Evolutionary conservation across 2,888 invertebrate genomes (phyloP), one percentile per base, ranked within the genome.

Genomic region (Xylota sylvarum): DNA sequence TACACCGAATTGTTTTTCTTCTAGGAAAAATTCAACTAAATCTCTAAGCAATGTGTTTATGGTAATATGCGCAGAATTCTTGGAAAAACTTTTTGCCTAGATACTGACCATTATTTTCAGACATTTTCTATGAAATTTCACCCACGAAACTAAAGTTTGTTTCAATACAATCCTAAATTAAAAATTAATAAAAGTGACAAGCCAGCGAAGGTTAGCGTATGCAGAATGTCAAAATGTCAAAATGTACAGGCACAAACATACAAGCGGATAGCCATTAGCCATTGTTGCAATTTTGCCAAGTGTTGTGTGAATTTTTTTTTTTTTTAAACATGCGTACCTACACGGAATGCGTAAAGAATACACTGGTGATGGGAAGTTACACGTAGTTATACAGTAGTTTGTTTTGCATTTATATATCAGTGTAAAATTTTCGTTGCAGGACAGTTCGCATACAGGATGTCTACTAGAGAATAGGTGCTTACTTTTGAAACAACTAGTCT

Each of bases 61-160:
- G 9, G 14, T 10, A 62, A 37, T 50, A 14, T 14, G 48, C 14
- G 32, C 5, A 14, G 9, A 27, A 56, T 35, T 60, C 19, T 32
- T 14, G 17, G 14, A 19, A 9, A 27, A 40, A 27, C n/a, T n/a
- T 30, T 30, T 40, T 43, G 17, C 4, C 9, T n/a, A 0, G 2
- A 6, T 79, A 89, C 90, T 90, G 89, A 92, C 92, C 92, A 90
- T 92, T 92, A 79, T 91, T 91, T 89, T 92, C 92, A 23, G 92
- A 92, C 92, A 92, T 92, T 88, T 88, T 80, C 30, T 72, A 52
- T 35, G 4, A 32, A 78, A 72, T 73, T 82, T 69, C 43, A 50
- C 19, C 56, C 64, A 74, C 55, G 60, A 62, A 84, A 87, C 77
- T 77, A 86, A 84, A 80, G 74, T 77, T 79, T 80, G 73, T 60